Percentiles rank a stretch among this genome's conserved stretches.
phyloP scores from a whole-genome alignment of 2,113 vertebrate species.

The Ptilonorhynchus violaceus region DNA sequence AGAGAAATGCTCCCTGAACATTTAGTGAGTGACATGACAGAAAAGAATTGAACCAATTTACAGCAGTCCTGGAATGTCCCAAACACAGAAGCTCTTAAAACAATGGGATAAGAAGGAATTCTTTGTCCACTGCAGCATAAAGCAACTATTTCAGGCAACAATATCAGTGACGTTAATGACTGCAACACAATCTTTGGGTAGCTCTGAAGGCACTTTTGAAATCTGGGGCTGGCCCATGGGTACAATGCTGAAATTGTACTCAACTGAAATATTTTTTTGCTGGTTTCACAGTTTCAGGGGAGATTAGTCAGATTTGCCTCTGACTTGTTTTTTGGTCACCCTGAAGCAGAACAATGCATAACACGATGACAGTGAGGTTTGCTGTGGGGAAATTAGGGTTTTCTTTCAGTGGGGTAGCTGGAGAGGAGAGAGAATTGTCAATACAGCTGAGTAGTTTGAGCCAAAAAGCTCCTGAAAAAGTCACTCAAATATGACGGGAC shows the following conservation, averaged over 20 bases:
- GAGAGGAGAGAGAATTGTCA: not conserved
- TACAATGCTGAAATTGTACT: constrained; percentile 19
- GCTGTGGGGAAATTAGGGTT: not conserved
- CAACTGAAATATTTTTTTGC: not conserved
- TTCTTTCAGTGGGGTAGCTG: not conserved
- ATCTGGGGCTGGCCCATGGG: not conserved
- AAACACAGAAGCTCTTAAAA: constrained; percentile 23
- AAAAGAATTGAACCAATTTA: constrained; percentile 56
- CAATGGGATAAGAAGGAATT: constrained; percentile 46
- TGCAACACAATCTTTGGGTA: not conserved
- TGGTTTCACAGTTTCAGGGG: constrained; percentile 1
- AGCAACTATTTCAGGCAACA: constrained; percentile 1
- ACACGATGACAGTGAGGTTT: not conserved
- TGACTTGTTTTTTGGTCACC: not conserved
- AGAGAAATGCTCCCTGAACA: constrained; percentile 17
- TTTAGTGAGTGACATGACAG: constrained; percentile 43
- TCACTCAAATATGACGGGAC: not conserved
- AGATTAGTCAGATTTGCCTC: constrained; percentile 23
- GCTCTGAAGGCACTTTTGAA: not conserved
- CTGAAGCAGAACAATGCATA: not conserved
- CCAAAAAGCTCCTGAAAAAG: not conserved
- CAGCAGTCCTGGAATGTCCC: constrained; percentile 16
- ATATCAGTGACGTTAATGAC: not conserved
- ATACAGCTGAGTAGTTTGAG: not conserved
- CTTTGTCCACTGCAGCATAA: not conserved